phyloP scores from a whole-genome alignment of 1,140 invertebrate genomes.

The Latrodectus geometricus region DNA sequence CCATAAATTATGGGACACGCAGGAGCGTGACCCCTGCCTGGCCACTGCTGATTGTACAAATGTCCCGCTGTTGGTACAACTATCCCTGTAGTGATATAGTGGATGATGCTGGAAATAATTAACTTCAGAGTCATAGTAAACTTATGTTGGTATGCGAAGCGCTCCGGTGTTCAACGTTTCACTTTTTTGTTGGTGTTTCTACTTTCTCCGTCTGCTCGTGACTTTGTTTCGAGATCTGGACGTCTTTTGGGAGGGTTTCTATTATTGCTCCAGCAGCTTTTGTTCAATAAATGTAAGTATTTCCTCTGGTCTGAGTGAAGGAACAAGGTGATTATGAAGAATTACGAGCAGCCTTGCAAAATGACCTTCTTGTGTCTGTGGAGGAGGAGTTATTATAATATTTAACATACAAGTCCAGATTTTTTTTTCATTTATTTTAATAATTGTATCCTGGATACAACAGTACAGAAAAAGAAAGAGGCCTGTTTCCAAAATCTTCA shows the following conservation, averaged over 20 bases:
- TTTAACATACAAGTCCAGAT: no score
- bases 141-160: constrained; percentile 15
- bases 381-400: no score
- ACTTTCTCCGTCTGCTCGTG: background rate
- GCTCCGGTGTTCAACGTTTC: background rate
- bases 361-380: no score
- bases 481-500: no score
- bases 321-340: background rate
- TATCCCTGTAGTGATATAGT: background rate
- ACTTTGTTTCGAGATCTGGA: background rate
- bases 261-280: constrained; percentile 4
- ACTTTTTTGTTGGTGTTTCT: background rate
- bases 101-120: constrained; percentile 26
- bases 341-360: no score
- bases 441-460: no score
- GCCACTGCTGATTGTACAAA: background rate
- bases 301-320: background rate
- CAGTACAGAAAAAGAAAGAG: no score
- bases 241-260: background rate
- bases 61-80: constrained; percentile 22
- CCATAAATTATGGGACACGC: constrained; percentile 24
- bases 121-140: background rate
- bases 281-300: no score
- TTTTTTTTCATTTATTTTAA: no score
- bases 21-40: background rate